These are phyloP conservation scores for Gambelia wislizenii DNA, from an alignment of 2,797 vertebrate genomes.

Conservation along the genomic window DNA sequence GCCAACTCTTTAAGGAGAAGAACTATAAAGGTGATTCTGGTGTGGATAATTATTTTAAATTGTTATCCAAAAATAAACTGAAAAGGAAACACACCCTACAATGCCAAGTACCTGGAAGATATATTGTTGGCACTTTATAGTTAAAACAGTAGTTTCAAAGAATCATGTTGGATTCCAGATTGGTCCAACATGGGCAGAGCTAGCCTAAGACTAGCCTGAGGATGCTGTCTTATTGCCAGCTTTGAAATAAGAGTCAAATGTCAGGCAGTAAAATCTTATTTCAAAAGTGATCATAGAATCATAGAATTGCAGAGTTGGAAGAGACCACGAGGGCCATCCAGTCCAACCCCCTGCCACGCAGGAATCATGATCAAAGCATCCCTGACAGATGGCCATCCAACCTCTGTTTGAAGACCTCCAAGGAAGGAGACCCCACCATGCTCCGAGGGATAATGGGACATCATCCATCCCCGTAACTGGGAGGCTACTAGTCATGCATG, in stretches of 20 bases:
- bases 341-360: no score
- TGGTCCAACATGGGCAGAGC: background rate
- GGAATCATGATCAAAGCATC: no score
- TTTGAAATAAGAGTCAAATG: no score
- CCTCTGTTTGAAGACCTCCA: no score
- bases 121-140: background rate
- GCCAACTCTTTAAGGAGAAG: background rate
- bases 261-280: background rate
- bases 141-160: background rate
- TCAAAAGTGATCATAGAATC: no score
- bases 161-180: background rate
- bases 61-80: background rate
- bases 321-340: no score
- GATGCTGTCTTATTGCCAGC: no score
- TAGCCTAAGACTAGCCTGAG: no score
- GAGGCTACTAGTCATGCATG: background rate
- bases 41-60: background rate
- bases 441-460: background rate
- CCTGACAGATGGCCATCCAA: no score
- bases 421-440: no score
- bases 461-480: background rate
- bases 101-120: background rate
- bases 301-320: no score
- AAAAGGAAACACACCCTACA: background rate
- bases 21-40: background rate